Percentiles rank a stretch among this genome's conserved stretches.
These are phyloP conservation scores for Tanytarsus gracilentus DNA, from an alignment of 2,888 invertebrate genomes.

Conservation along the genomic window DNA sequence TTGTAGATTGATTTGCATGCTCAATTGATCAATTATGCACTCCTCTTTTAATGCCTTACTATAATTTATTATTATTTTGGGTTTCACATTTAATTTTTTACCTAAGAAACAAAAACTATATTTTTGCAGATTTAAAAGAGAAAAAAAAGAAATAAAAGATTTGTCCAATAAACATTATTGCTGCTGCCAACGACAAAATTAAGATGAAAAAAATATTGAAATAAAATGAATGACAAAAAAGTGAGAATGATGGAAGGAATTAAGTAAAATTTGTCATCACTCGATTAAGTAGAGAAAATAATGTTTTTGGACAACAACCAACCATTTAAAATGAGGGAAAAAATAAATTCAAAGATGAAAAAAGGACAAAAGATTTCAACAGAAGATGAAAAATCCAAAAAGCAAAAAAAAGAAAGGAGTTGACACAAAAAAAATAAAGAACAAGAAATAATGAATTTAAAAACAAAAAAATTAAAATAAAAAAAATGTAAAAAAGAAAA, in stretches of 20 bases:
- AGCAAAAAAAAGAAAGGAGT: constrained; percentile 34
- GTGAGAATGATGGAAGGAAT: constrained; percentile 28
- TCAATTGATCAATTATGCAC: background rate
- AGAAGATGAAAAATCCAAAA: constrained; percentile 34
- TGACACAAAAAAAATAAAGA: constrained; percentile 31
- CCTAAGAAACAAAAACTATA: constrained; percentile 15
- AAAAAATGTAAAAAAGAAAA: constrained; percentile 17
- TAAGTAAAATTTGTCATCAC: constrained; percentile 8
- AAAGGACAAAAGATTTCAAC: constrained; percentile 35
- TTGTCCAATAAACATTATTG: constrained; percentile 34
- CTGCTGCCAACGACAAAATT: constrained; percentile 35
- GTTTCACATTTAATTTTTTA: constrained; percentile 1
- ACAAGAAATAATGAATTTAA: constrained; percentile 33
- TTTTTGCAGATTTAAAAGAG: constrained; percentile 29
- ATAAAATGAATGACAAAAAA: constrained; percentile 24
- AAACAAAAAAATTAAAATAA: constrained; percentile 2
- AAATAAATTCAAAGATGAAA: constrained; percentile 32
- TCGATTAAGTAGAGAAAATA: background rate
- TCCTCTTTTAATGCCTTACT: background rate
- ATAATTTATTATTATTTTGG: background rate
- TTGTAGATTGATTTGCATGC: too few relatives aligned
- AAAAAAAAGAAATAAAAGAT: constrained; percentile 30
- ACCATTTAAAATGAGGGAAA: background rate
- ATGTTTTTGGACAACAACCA: constrained; percentile 26
- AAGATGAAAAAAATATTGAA: constrained; percentile 25